Conservation (phyloP, 1,140 invertebrate genomes). For the Rhopalosiphum maidis region DNA sequence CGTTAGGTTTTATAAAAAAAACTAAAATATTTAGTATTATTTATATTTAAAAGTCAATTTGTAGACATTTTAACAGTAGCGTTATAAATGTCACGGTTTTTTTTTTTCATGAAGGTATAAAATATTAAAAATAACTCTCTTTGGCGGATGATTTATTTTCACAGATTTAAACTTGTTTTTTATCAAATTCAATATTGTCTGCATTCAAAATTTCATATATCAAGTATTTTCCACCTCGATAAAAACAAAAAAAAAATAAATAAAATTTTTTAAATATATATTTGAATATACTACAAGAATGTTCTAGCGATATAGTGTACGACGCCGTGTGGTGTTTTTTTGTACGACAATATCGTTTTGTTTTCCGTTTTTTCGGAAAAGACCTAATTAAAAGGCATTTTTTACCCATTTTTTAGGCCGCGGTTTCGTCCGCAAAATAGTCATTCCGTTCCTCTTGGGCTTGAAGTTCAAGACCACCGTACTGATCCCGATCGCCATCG, state of each 20-base stretch:
- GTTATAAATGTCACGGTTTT: neutral
- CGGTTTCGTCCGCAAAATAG: conserved; percentile 81
- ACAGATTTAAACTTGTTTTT: neutral
- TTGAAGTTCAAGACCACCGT: conserved; percentile 85
- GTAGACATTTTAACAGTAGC: neutral
- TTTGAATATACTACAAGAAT: neutral
- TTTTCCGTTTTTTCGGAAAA: neutral
- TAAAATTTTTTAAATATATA: neutral
- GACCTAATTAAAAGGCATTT: neutral
- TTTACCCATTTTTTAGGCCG: conserved; percentile 68
- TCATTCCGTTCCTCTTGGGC: conserved; percentile 82
- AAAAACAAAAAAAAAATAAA: neutral
- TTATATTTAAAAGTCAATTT: neutral
- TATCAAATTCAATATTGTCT: neutral
- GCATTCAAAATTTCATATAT: neutral
- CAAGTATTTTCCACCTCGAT: neutral
- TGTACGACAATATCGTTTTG: neutral
- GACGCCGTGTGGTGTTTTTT: neutral
- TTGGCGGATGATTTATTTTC: neutral
- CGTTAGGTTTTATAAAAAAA: too few relatives aligned
- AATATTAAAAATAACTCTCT: neutral
- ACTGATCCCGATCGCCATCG: conserved; percentile 77
- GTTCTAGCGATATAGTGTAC: neutral
- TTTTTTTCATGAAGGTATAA: neutral
- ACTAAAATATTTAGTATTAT: too few relatives aligned